Percentiles rank a stretch among this genome's conserved stretches.
Conservation (phyloP, 1,140 invertebrate genomes). For the Caenorhabditis brenneri region DNA sequence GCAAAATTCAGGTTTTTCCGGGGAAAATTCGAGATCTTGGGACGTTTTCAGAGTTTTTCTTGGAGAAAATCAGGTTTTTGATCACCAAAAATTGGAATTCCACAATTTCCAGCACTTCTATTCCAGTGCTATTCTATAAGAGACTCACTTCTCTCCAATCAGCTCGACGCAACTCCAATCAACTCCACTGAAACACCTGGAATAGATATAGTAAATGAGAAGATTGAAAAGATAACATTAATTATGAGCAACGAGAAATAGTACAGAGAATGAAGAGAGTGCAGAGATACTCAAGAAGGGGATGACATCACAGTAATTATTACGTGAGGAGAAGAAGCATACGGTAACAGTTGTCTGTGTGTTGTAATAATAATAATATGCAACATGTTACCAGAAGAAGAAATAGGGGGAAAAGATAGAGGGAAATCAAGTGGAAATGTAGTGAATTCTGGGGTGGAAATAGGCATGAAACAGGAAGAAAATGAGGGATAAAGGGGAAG, state of each 20-base stretch:
- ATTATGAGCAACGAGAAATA: not conserved
- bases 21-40: too few species aligned
- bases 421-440: constrained; percentile 8
- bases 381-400: constrained; percentile 19
- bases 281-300: not conserved
- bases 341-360: constrained; percentile 1
- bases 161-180: too few species aligned
- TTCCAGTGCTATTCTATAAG: too few species aligned
- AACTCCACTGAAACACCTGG: constrained; percentile 16
- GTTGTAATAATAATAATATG: not conserved
- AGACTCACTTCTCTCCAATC: too few species aligned
- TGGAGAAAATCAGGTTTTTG: too few species aligned
- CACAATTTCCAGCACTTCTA: too few species aligned
- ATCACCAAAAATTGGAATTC: too few species aligned
- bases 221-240: not conserved
- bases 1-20: too few species aligned
- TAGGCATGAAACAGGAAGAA: not conserved
- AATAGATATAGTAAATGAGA: not conserved
- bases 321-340: not conserved
- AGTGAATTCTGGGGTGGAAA: not conserved
- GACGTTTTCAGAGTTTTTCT: too few species aligned
- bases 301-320: not conserved
- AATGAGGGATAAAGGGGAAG: too few species aligned
- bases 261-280: not conserved
- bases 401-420: not conserved